Percentiles rank a stretch among this genome's conserved stretches.
These are phyloP conservation scores for Peromyscus leucopus DNA, from an alignment of 2,113 vertebrate species.

Conservation along the genomic window DNA sequence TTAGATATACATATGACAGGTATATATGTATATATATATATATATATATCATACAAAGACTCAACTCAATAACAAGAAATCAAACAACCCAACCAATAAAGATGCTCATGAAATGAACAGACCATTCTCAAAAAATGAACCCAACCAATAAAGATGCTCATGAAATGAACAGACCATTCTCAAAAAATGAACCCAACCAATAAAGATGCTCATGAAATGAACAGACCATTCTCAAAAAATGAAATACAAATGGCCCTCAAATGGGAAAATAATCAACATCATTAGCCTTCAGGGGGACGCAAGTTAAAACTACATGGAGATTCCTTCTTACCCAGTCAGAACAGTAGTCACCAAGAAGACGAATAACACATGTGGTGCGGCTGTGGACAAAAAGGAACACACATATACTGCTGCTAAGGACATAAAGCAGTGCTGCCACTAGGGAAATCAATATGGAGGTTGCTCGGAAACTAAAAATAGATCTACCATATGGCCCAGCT, in stretches of 20 bases:
- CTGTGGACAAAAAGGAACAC: background rate
- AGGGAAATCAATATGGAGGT: background rate
- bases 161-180: background rate
- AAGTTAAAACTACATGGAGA: background rate
- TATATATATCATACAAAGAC: background rate
- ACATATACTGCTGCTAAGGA: background rate
- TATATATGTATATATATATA: background rate
- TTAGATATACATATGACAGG: background rate
- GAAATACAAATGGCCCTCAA: background rate
- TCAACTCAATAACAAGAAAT: background rate
- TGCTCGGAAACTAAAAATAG: background rate
- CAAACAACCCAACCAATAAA: background rate
- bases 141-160: background rate
- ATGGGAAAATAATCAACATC: background rate
- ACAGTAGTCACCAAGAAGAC: background rate
- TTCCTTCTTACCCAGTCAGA: background rate
- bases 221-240: background rate
- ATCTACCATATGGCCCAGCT: background rate
- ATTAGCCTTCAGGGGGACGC: too few species aligned
- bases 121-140: background rate
- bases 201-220: background rate
- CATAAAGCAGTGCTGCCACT: background rate
- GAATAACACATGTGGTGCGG: background rate
- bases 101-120: background rate
- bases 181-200: background rate